phyloP scores from a whole-genome alignment of 2,888 invertebrate species.

The Dasysyrphus tricinctus region DNA sequence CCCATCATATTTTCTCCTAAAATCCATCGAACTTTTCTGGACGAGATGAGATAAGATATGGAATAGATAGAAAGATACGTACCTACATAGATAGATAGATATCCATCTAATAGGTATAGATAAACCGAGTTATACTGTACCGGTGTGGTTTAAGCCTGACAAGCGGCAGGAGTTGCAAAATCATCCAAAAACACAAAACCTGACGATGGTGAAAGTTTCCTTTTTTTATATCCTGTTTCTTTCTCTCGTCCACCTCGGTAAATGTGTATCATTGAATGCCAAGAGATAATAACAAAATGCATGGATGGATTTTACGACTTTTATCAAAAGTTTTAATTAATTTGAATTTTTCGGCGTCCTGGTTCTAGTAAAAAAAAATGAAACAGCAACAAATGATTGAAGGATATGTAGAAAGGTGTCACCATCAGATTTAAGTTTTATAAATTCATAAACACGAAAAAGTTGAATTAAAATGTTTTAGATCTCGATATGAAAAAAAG shows the following conservation, averaged over 20 bases:
- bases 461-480: neutral
- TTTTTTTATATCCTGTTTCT: conserved; percentile 12
- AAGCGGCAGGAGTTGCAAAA: conserved; percentile 32
- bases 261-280: conserved; percentile 60
- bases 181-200: conserved; percentile 50
- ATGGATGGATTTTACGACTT: conserved; percentile 73
- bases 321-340: conserved; percentile 75
- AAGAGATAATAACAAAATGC: conserved; percentile 71
- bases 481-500: neutral
- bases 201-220: conserved; percentile 41
- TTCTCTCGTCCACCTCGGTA: neutral
- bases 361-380: conserved; percentile 28
- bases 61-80: neutral
- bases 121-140: neutral
- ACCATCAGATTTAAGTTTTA: conserved; percentile 24
- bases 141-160: conserved; percentile 37
- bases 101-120: neutral
- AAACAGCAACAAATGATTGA: neutral
- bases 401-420: conserved; percentile 1
- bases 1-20: conserved; percentile 70
- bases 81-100: neutral
- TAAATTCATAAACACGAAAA: neutral
- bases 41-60: conserved; percentile 35
- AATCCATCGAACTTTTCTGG: conserved; percentile 72
- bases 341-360: conserved; percentile 57